A percentile compares a stretch with the other conserved stretches of the same genome.
phyloP scores from a whole-genome alignment of 2,888 invertebrate species.

The Callosobruchus maculatus region DNA sequence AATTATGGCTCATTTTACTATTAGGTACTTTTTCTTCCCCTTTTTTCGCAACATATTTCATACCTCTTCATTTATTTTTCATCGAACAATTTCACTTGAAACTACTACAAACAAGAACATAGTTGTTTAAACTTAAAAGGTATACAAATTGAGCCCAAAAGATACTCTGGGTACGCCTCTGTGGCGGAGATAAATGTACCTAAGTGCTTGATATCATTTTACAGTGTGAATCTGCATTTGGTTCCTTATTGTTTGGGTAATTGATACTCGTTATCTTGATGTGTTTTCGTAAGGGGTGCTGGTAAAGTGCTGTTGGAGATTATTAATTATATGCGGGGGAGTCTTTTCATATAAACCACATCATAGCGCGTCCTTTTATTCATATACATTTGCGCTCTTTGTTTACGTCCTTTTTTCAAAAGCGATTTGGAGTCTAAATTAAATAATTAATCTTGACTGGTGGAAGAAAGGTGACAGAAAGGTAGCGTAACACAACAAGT shows the following conservation, averaged over 20 bases:
- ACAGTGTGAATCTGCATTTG: slow-evolving; percentile 44
- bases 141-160: no score
- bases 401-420: not conserved
- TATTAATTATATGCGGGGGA: slow-evolving; percentile 14
- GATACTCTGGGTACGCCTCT: slow-evolving; percentile 1
- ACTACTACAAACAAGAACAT: no score
- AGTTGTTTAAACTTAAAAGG: no score
- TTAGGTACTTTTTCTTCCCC: no score
- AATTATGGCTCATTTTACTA: no score
- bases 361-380: no score
- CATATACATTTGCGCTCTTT: slow-evolving; percentile 4
- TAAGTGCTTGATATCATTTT: slow-evolving; percentile 48
- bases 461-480: no score
- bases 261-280: slow-evolving; percentile 30
- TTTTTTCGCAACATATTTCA: no score
- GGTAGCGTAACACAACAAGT: no score
- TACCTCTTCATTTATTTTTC: no score
- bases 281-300: slow-evolving; percentile 24
- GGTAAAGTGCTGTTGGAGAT: slow-evolving; percentile 5
- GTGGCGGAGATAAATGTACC: slow-evolving; percentile 41
- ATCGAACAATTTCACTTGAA: no score
- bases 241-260: slow-evolving; percentile 41
- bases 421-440: not conserved
- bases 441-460: not conserved
- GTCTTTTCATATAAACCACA: not conserved